Evolutionary conservation across 1,140 invertebrate genomes (phyloP).

Genomic region (Caerostris extrusa): DNA sequence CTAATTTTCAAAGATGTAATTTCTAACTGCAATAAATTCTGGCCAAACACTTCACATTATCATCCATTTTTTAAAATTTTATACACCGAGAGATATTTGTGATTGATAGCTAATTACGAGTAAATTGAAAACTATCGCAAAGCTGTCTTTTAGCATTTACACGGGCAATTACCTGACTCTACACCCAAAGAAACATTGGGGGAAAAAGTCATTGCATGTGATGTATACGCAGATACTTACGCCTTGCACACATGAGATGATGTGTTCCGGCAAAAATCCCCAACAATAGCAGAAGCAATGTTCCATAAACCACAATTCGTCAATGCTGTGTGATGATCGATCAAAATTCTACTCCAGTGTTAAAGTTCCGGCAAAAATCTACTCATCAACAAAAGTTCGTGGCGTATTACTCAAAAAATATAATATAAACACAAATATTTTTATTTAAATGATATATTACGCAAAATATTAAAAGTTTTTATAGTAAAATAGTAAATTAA

Average conservation of each 20-base stretch:
- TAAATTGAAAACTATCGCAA: neutral
- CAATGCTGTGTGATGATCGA: constrained; percentile 71
- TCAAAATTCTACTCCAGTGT: no score
- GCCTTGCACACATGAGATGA: neutral
- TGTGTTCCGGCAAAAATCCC: neutral
- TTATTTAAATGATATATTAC: no score
- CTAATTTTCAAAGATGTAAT: no score
- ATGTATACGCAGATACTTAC: neutral
- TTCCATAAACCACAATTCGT: constrained; percentile 72
- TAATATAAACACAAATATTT: no score
- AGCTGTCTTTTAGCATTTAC: neutral
- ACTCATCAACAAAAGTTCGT: no score
- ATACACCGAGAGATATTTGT: neutral
- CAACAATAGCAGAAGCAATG: constrained; percentile 57
- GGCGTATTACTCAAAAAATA: no score
- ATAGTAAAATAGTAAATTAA: no score
- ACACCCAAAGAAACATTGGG: neutral
- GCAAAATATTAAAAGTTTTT: no score
- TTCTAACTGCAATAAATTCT: no score
- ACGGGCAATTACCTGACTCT: neutral
- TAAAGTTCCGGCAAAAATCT: no score
- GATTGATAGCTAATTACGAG: neutral
- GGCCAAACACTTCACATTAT: no score
- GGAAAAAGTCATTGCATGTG: neutral
- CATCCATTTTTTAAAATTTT: no score